phyloP scores from a whole-genome alignment of 1,140 invertebrate species.

The Prorops nasuta region DNA sequence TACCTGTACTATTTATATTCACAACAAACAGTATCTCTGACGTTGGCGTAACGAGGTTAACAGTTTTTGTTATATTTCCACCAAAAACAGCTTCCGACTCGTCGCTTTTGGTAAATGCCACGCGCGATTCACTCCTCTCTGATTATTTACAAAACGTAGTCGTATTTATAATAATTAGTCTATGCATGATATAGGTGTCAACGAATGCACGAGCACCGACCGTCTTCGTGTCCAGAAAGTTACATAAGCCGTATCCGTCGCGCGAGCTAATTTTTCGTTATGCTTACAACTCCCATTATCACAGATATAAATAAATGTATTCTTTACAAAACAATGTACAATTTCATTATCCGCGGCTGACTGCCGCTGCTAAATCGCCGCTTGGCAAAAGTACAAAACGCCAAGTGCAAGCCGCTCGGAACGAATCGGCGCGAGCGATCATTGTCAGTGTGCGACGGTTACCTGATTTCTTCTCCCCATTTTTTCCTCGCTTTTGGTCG shows the following conservation, averaged over 20 bases:
- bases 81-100: too few species aligned
- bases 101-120: too few species aligned
- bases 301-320: slow-evolving; percentile 67
- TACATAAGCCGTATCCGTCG: too few species aligned
- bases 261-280: not conserved
- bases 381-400: too few species aligned
- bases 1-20: slow-evolving; percentile 47
- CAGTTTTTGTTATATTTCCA: too few species aligned
- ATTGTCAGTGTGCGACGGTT: too few species aligned
- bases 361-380: not conserved
- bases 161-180: too few species aligned
- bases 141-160: slow-evolving; percentile 54
- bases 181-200: slow-evolving; percentile 42
- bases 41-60: not conserved
- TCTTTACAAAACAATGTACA: slow-evolving; percentile 55
- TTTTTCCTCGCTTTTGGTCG: not conserved
- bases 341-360: slow-evolving; percentile 27
- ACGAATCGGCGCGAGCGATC: too few species aligned
- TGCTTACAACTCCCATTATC: slow-evolving; percentile 54
- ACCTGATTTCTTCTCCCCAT: slow-evolving; percentile 7
- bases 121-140: not conserved
- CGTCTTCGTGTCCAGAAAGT: too few species aligned
- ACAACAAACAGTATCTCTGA: slow-evolving; percentile 41
- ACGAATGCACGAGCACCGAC: slow-evolving; percentile 42
- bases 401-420: too few species aligned